Evolutionary conservation across 1,140 invertebrate species (phyloP).

Genomic region (Halesus radiatus): DNA sequence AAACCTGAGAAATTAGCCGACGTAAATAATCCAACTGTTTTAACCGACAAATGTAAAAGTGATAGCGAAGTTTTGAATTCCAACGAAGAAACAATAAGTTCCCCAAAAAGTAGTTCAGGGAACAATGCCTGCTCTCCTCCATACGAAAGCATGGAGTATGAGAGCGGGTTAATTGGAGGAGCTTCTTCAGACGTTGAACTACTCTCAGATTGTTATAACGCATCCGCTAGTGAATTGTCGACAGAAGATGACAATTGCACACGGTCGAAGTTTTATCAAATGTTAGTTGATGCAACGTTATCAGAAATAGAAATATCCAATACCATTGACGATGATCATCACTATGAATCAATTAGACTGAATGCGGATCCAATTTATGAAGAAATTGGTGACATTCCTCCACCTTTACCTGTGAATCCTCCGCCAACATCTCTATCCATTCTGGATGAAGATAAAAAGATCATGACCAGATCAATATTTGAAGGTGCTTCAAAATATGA

Average conservation of each 20-base stretch:
- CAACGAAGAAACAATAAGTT: constrained; percentile 34
- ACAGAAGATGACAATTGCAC: constrained; percentile 74
- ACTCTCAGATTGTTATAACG: constrained; percentile 78
- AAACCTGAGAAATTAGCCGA: constrained; percentile 43
- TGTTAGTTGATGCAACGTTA: constrained; percentile 76
- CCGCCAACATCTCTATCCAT: constrained; percentile 73
- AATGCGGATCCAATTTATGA: constrained; percentile 89
- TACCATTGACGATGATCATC: constrained; percentile 76
- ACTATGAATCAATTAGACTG: constrained; percentile 83
- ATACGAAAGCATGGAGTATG: constrained; percentile 73
- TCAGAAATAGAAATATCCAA: constrained; percentile 75
- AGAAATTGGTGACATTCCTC: constrained; percentile 86
- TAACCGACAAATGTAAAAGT: constrained; percentile 35
- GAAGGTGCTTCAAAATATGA: constrained; percentile 90
- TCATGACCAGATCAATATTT: constrained; percentile 80
- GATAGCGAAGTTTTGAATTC: constrained; percentile 37
- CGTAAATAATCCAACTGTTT: constrained; percentile 51
- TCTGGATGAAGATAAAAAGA: constrained; percentile 75
- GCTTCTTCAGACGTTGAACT: constrained; percentile 69
- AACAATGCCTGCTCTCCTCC: constrained; percentile 69
- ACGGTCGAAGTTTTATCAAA: constrained; percentile 78
- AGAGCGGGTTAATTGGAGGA: constrained; percentile 68
- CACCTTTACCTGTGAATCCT: constrained; percentile 80
- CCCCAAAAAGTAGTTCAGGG: constrained; percentile 38
- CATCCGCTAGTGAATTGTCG: constrained; percentile 73